These are phyloP conservation scores for Platichthys flesus DNA, from an alignment of 2,113 vertebrate genomes.

Conservation along the genomic window DNA sequence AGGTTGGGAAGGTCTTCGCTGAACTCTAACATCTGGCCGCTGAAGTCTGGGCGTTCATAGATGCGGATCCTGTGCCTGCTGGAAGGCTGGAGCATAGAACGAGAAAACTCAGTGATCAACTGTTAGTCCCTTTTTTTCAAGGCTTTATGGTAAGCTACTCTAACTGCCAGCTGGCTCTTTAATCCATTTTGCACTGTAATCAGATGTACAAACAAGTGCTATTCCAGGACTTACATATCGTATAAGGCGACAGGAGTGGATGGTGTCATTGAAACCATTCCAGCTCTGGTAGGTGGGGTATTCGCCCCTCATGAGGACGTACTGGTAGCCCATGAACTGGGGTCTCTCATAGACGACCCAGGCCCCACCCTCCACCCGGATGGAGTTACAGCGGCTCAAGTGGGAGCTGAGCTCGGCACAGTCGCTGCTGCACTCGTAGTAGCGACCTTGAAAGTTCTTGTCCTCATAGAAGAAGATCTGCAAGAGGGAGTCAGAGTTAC, in stretches of 20 bases:
- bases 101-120: not conserved
- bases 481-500: not conserved
- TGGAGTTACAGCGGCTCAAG: conserved; percentile 74
- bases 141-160: not conserved
- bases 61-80: conserved; percentile 52
- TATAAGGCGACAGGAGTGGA: conserved; percentile 62
- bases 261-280: conserved; percentile 62
- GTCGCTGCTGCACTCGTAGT: conserved; percentile 71
- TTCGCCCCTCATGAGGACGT: conserved; percentile 64
- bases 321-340: conserved; percentile 65
- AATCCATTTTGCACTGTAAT: no score
- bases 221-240: conserved; percentile 43
- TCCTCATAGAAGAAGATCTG: conserved; percentile 79
- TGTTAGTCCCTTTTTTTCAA: not conserved
- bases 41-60: conserved; percentile 61
- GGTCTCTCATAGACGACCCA: conserved; percentile 72
- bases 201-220: not conserved
- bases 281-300: conserved; percentile 65
- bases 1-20: conserved; percentile 58
- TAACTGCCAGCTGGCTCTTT: not conserved
- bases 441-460: conserved; percentile 73
- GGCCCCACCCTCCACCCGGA: conserved; percentile 68
- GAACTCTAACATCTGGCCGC: conserved; percentile 63
- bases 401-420: conserved; percentile 69
- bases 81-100: conserved; percentile 21